Conservation (phyloP, 2,797 vertebrate genomes). For the Falco columbarius region DNA sequence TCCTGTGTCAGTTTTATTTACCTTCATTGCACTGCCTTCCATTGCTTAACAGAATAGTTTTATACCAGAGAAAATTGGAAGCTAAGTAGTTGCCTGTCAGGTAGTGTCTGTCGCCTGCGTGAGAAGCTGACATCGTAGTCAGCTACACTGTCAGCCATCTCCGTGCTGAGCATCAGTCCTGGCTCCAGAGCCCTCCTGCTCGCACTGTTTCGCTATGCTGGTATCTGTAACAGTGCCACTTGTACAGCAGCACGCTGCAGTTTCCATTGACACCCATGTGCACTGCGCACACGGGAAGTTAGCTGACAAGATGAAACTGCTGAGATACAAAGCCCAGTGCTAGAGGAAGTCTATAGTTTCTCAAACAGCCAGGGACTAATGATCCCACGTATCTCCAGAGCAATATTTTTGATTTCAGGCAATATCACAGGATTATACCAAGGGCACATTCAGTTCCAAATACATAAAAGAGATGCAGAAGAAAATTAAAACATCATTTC, state of each 20-base stretch:
- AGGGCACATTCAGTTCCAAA: neutral
- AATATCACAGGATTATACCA: neutral
- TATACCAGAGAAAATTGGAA: slow-evolving; percentile 76
- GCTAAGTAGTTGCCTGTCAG: slow-evolving; percentile 82
- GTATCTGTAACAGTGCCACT: neutral
- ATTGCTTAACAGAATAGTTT: slow-evolving; percentile 72
- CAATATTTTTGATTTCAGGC: neutral
- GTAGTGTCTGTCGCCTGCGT: slow-evolving; percentile 44
- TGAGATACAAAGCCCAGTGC: neutral
- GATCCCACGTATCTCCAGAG: neutral
- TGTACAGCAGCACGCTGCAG: neutral
- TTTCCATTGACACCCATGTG: neutral
- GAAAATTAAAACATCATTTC: neutral
- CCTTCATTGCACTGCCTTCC: slow-evolving; percentile 66
- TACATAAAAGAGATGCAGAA: fast-evolving
- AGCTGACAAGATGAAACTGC: neutral
- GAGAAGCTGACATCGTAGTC: slow-evolving; percentile 55
- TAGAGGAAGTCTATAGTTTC: neutral
- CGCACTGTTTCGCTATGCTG: neutral
- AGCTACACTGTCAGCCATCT: neutral
- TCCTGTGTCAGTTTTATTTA: slow-evolving; percentile 72
- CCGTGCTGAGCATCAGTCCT: neutral
- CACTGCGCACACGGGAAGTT: neutral
- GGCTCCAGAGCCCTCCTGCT: neutral
- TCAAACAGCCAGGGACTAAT: neutral